A percentile compares a stretch with the other conserved stretches of the same genome.
These are phyloP conservation scores for Neotoxoptera formosana DNA, from an alignment of 1,140 invertebrate genomes.

Conservation along the genomic window DNA sequence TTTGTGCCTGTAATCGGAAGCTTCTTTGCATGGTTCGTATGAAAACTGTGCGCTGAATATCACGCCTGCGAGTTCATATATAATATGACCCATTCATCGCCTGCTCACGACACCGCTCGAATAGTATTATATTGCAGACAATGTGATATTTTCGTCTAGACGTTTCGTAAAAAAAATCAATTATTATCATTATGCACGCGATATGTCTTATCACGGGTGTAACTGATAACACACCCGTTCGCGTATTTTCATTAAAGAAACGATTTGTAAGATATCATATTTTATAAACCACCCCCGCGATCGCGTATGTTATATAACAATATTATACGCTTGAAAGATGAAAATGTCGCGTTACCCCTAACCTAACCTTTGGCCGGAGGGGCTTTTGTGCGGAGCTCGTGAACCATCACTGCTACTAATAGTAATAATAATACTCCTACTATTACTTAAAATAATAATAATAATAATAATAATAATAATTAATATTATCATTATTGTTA, in stretches of 20 bases:
- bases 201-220: background rate
- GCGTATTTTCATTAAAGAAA: background rate
- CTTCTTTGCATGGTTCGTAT: too few relatives aligned
- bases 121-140: background rate
- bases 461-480: too few relatives aligned
- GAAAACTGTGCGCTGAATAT: too few relatives aligned
- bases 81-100: too few relatives aligned
- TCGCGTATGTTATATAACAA: background rate
- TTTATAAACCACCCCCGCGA: background rate
- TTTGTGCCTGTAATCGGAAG: too few relatives aligned
- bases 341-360: background rate
- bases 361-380: background rate
- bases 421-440: background rate
- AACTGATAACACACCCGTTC: background rate
- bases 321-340: background rate
- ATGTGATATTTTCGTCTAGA: background rate
- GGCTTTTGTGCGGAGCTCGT: background rate
- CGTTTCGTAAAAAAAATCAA: background rate
- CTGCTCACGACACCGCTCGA: too few relatives aligned
- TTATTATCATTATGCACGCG: background rate
- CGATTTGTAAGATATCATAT: background rate
- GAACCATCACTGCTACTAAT: background rate
- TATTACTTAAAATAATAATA: too few relatives aligned
- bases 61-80: too few relatives aligned
- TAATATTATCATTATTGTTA: too few relatives aligned